Evolutionary conservation across 2,888 invertebrate genomes (phyloP).

Genomic region (Acanthosepion esculentum): DNA sequence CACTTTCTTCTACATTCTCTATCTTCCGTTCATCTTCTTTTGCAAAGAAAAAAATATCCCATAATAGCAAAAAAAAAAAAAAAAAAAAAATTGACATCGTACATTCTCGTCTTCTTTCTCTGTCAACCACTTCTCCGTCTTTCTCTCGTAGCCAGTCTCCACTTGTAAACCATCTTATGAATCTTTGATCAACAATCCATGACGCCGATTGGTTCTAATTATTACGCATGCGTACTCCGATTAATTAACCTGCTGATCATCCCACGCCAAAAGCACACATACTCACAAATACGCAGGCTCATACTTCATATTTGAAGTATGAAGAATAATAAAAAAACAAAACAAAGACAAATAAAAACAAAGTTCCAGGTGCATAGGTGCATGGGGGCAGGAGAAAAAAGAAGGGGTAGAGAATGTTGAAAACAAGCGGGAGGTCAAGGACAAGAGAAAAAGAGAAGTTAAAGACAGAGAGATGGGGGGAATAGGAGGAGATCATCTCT

Average conservation of each 20-base stretch:
- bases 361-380: neutral
- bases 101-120: neutral
- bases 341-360: neutral
- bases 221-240: neutral
- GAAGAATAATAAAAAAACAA: neutral
- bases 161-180: neutral
- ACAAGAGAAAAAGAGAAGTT: neutral
- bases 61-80: too few relatives aligned
- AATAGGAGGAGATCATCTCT: too few relatives aligned
- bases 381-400: neutral
- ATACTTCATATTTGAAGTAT: neutral
- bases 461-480: too few relatives aligned
- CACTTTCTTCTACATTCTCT: too few relatives aligned
- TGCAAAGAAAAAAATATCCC: too few relatives aligned
- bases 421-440: neutral
- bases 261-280: neutral
- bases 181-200: neutral
- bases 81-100: too few relatives aligned
- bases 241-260: constrained; percentile 10
- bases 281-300: neutral
- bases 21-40: too few relatives aligned
- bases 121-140: neutral
- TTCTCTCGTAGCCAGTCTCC: neutral
- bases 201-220: neutral
- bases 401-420: neutral